Conservation (phyloP, 1,140 invertebrate species). For the Helicorthomorpha holstii region DNA sequence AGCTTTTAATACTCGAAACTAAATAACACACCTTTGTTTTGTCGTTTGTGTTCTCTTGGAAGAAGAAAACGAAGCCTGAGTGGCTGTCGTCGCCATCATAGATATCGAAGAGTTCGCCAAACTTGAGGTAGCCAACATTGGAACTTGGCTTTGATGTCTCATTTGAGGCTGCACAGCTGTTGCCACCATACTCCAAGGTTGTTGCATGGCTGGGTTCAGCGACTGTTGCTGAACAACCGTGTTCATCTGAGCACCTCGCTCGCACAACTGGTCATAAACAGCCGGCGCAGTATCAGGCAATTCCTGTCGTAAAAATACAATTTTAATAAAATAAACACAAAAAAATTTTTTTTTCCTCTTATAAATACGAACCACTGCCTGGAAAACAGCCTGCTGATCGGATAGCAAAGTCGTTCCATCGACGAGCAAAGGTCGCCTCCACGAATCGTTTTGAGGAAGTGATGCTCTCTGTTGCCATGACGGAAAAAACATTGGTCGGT, state of each 20-base stretch:
- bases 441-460: constrained; percentile 44
- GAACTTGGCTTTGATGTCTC: background rate
- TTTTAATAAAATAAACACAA: too few species aligned
- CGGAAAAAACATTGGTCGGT: constrained; percentile 58
- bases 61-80: background rate
- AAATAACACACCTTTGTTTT: constrained; percentile 10
- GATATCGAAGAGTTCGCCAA: background rate
- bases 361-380: constrained; percentile 33
- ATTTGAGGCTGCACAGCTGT: background rate
- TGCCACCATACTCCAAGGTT: constrained; percentile 12
- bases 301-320: too few species aligned
- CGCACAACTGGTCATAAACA: constrained; percentile 13
- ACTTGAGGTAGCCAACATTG: background rate
- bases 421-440: constrained; percentile 59
- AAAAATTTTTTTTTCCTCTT: constrained; percentile 32
- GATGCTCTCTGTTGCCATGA: constrained; percentile 63
- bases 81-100: background rate
- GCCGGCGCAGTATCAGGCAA: background rate
- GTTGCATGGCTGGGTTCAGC: constrained; percentile 9
- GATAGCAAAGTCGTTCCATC: constrained; percentile 46
- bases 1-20: background rate
- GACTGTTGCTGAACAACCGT: constrained; percentile 12
- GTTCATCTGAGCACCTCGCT: constrained; percentile 17
- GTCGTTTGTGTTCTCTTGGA: constrained; percentile 9
- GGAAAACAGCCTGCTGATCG: constrained; percentile 33